phyloP scores from a whole-genome alignment of 2,888 invertebrate species.

The Leucoptera coffeella region DNA sequence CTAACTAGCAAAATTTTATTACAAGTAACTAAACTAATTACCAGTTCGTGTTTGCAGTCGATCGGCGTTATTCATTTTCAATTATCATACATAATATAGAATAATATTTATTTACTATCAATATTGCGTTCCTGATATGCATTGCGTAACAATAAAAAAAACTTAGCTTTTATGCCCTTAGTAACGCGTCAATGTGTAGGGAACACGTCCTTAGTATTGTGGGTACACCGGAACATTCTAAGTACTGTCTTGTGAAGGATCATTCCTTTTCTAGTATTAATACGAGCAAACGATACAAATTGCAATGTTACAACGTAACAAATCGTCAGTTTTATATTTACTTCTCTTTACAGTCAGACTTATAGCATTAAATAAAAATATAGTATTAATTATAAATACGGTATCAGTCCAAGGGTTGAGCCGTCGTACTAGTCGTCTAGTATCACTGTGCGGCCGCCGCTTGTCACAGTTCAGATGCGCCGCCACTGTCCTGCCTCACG shows the following conservation, averaged over 20 bases:
- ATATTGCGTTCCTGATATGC: conserved; percentile 53
- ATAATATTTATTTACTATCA: conserved; percentile 53
- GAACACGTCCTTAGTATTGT: background rate
- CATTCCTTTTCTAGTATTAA: too few relatives aligned
- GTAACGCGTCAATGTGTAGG: conserved; percentile 17
- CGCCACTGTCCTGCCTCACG: too few relatives aligned
- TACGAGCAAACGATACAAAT: conserved; percentile 34
- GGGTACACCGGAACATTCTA: conserved; percentile 25
- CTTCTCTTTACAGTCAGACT: conserved; percentile 46
- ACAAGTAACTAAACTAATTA: conserved; percentile 36
- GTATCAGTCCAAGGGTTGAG: conserved; percentile 22
- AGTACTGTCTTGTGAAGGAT: conserved; percentile 45
- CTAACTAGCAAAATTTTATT: conserved; percentile 36
- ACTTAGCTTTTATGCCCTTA: conserved; percentile 43
- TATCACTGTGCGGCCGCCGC: conserved; percentile 10
- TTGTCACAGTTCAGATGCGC: too few relatives aligned
- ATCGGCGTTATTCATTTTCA: conserved; percentile 40
- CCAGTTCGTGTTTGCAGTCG: conserved; percentile 44
- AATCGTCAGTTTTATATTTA: conserved; percentile 26
- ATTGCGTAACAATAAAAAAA: conserved; percentile 54
- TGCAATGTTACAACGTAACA: conserved; percentile 28
- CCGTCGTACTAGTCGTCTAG: conserved; percentile 10
- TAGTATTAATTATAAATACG: conserved; percentile 48
- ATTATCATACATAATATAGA: conserved; percentile 47
- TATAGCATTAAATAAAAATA: conserved; percentile 50